Percentiles rank a stretch among this genome's conserved stretches.
phyloP scores from a whole-genome alignment of 37 sponge, comb jelly and placozoan species.

The Oopsacas minuta region DNA sequence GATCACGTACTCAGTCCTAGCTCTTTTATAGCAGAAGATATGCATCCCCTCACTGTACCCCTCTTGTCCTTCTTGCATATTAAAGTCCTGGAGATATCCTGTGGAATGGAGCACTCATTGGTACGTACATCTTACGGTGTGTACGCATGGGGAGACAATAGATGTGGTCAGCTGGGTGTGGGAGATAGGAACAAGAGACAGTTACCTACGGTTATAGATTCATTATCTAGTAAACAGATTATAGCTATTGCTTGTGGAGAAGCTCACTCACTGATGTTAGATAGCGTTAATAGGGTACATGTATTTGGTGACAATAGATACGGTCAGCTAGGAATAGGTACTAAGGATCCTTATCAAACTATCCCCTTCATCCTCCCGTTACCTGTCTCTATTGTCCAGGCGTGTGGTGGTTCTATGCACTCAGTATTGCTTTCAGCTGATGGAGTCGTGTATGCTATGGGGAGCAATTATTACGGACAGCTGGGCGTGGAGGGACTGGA shows the following conservation, averaged over 20 bases:
- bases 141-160: conserved; percentile 7
- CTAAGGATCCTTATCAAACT: background rate
- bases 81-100: background rate
- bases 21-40: background rate
- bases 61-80: conserved; percentile 19
- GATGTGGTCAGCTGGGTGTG: background rate
- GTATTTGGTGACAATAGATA: background rate
- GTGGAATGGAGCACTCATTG: background rate
- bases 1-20: conserved; percentile 2
- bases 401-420: conserved; percentile 10
- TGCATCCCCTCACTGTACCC: conserved; percentile 8
- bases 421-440: background rate
- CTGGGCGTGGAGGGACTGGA: background rate
- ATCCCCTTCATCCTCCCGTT: background rate
- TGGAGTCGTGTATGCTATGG: background rate
- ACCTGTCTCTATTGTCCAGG: background rate
- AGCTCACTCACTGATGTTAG: background rate
- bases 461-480: background rate
- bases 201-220: background rate
- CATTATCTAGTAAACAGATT: background rate
- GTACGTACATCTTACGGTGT: background rate
- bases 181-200: conserved; percentile 2
- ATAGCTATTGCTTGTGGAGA: background rate
- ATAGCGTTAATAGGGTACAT: background rate
- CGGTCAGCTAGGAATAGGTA: background rate